phyloP scores from a whole-genome alignment of 2,888 invertebrate genomes.

The Agrilus cyanescens region DNA sequence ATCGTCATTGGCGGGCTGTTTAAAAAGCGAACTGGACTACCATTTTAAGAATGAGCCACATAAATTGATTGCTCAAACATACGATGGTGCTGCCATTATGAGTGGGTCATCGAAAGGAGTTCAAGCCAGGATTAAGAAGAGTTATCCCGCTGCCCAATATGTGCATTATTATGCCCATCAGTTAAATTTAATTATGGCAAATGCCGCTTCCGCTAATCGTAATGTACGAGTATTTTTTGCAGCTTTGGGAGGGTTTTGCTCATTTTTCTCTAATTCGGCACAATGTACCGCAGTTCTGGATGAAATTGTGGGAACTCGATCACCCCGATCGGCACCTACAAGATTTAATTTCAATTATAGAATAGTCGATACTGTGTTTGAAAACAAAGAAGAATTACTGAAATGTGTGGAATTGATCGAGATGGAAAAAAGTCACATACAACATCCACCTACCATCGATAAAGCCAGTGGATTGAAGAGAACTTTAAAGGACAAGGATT shows the following conservation, averaged over 20 bases:
- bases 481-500: slow-evolving; percentile 11
- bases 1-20: slow-evolving; percentile 11
- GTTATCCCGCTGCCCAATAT: slow-evolving; percentile 9
- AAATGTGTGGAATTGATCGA: slow-evolving; percentile 19
- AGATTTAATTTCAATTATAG: slow-evolving; percentile 15
- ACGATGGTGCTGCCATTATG: slow-evolving; percentile 15
- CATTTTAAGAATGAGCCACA: slow-evolving; percentile 5
- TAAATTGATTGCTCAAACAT: slow-evolving; percentile 19
- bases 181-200: slow-evolving; percentile 14
- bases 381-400: slow-evolving; percentile 15
- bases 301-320: slow-evolving; percentile 11
- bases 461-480: slow-evolving; percentile 10
- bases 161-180: slow-evolving; percentile 17
- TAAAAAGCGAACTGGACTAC: slow-evolving; percentile 12
- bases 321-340: slow-evolving; percentile 8
- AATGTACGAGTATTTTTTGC: slow-evolving; percentile 15
- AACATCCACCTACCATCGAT: slow-evolving; percentile 9
- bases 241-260: slow-evolving; percentile 9
- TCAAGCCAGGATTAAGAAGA: slow-evolving; percentile 7
- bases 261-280: slow-evolving; percentile 17
- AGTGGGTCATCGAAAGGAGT: not conserved
- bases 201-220: slow-evolving; percentile 9
- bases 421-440: slow-evolving; percentile 7
- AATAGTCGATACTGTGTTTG: slow-evolving; percentile 13
- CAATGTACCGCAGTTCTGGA: slow-evolving; percentile 15